Percentiles rank a stretch among this genome's conserved stretches.
These are phyloP conservation scores for Linurgus olivaceus DNA, from an alignment of 2,797 vertebrate genomes.

Conservation along the genomic window DNA sequence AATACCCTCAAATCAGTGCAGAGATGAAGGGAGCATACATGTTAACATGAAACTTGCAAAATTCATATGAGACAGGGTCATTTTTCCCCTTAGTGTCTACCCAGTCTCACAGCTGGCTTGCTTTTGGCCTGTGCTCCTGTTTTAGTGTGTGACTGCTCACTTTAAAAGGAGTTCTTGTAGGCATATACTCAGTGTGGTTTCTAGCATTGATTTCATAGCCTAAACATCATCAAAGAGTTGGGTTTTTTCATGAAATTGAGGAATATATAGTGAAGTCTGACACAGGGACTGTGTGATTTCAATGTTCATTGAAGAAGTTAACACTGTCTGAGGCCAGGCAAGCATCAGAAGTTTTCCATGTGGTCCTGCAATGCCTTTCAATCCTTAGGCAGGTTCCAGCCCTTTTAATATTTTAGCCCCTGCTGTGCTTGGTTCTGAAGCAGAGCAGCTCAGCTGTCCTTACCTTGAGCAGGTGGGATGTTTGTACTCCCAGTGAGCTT, in stretches of 20 bases:
- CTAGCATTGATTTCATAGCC: not conserved
- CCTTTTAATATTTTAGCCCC: not conserved
- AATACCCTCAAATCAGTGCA: not conserved
- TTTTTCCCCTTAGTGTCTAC: not conserved
- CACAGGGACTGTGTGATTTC: not conserved
- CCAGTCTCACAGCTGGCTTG: not conserved
- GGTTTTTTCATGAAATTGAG: not conserved
- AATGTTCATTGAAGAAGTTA: not conserved
- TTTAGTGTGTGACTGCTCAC: not conserved
- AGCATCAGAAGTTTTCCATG: not conserved
- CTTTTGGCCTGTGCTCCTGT: fast-evolving
- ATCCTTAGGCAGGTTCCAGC: not conserved
- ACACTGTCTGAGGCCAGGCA: not conserved
- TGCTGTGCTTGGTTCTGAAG: not conserved
- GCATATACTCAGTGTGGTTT: fast-evolving
- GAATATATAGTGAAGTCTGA: not conserved
- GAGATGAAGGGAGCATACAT: not conserved
- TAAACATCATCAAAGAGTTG: not conserved
- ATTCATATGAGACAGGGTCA: not conserved
- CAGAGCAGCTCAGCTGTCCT: not conserved
- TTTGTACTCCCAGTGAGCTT: not conserved
- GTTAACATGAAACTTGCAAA: not conserved
- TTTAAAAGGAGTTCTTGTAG: not conserved
- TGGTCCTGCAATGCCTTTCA: not conserved
- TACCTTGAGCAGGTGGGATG: not conserved